Evolutionary conservation across 1,140 invertebrate genomes (phyloP).

Genomic region (Diploscapter pachys): DNA sequence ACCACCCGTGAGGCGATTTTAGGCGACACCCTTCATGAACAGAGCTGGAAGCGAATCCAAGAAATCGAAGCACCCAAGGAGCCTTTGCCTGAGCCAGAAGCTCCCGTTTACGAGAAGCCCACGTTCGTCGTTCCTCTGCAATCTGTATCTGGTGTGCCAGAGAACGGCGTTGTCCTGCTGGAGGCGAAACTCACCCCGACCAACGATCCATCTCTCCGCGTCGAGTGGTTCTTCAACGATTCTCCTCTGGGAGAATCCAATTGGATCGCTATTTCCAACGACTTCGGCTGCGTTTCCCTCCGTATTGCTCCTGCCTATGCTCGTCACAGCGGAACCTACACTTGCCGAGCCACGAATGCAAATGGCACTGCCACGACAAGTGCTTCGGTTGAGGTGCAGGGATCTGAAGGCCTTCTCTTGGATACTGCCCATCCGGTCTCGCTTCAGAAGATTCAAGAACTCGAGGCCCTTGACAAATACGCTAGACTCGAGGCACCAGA

Average conservation of each 20-base stretch:
- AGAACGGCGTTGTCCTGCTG: constrained; percentile 84
- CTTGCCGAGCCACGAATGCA: constrained; percentile 81
- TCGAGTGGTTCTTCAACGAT: constrained; percentile 75
- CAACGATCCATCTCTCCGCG: constrained; percentile 59
- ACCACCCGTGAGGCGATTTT: constrained; percentile 69
- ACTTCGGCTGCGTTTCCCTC: constrained; percentile 86
- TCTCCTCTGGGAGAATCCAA: constrained; percentile 49
- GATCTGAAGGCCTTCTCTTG: constrained; percentile 67
- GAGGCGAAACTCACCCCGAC: constrained; percentile 74
- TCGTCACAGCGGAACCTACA: constrained; percentile 85
- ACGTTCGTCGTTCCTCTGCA: constrained; percentile 86
- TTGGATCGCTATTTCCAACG: constrained; percentile 48
- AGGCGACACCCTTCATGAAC: constrained; percentile 78
- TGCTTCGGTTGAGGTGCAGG: constrained; percentile 76
- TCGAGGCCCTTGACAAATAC: constrained; percentile 87
- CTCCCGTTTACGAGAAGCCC: constrained; percentile 75
- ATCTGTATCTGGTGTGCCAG: constrained; percentile 77
- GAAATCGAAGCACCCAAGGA: constrained; percentile 55
- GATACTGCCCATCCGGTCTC: constrained; percentile 79
- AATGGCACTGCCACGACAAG: constrained; percentile 86
- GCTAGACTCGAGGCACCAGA: constrained; percentile 79
- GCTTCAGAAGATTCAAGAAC: constrained; percentile 77
- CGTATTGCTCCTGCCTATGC: constrained; percentile 81
- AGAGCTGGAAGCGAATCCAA: constrained; percentile 68
- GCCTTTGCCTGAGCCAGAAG: constrained; percentile 44